Conservation (phyloP, 2,888 invertebrate species). For the Trachelus tabidus region DNA sequence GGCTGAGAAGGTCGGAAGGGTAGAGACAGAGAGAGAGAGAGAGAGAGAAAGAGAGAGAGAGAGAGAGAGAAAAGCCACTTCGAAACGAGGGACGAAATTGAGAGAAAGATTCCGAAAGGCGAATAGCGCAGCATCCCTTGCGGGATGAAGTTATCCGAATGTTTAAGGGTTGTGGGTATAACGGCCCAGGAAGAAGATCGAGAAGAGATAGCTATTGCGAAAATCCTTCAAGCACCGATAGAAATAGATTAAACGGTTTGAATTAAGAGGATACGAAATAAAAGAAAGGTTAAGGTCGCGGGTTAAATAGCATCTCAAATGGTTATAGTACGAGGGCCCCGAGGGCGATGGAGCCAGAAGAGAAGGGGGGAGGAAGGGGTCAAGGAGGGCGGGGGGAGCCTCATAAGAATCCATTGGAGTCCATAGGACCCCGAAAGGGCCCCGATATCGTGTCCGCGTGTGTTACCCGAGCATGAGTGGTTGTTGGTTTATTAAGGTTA, state of each 20-base stretch:
- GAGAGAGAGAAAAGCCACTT: conserved; percentile 24
- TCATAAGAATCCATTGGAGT: not conserved
- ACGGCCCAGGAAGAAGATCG: too few relatives aligned
- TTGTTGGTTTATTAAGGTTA: conserved; percentile 61
- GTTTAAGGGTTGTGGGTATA: too few relatives aligned
- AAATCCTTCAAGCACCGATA: too few relatives aligned
- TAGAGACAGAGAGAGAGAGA: conserved; percentile 15
- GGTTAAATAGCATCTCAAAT: conserved; percentile 53
- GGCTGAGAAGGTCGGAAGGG: too few relatives aligned
- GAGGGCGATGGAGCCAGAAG: conserved; percentile 33
- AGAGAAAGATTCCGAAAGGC: not conserved
- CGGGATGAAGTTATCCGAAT: too few relatives aligned
- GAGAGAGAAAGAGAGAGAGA: conserved; percentile 33
- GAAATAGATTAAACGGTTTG: too few relatives aligned
- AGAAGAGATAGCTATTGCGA: too few relatives aligned
- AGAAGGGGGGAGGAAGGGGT: conserved; percentile 13
- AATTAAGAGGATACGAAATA: too few relatives aligned
- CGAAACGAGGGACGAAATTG: conserved; percentile 15
- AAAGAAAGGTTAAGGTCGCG: conserved; percentile 31
- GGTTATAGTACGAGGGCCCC: conserved; percentile 47
- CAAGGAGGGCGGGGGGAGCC: conserved; percentile 17
- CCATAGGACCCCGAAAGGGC: not conserved
- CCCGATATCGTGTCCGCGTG: conserved; percentile 35
- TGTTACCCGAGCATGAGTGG: conserved; percentile 42
- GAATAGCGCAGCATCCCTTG: too few relatives aligned